phyloP scores from a whole-genome alignment of 2,113 vertebrate species.

The Ceyx margarethae region DNA sequence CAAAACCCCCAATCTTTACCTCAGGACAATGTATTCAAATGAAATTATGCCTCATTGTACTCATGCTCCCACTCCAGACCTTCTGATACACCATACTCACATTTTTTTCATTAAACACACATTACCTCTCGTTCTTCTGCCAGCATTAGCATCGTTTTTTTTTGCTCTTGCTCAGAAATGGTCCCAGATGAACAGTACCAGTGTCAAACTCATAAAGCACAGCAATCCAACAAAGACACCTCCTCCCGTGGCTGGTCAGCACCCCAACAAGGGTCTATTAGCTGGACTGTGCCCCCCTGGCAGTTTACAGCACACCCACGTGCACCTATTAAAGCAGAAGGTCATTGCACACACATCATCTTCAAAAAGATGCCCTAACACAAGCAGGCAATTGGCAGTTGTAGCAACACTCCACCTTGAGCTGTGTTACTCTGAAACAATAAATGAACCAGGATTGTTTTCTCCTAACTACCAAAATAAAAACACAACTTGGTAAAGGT shows the following conservation, averaged over 20 bases:
- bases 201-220: background rate
- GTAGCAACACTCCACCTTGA: background rate
- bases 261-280: no score
- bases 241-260: no score
- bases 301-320: background rate
- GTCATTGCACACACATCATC: background rate
- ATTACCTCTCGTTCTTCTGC: no score
- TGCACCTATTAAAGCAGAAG: background rate
- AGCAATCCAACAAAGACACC: no score
- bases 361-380: background rate
- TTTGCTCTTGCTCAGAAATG: no score
- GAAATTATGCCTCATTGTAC: background rate
- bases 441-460: background rate
- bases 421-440: no score
- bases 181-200: background rate
- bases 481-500: background rate
- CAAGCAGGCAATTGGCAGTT: background rate
- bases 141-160: no score
- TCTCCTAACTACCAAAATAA: background rate
- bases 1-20: background rate
- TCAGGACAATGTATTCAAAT: background rate
- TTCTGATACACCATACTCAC: background rate
- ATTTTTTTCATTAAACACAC: no score
- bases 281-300: no score
- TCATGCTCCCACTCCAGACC: background rate